These are phyloP conservation scores for Tetragnatha versicolor DNA, from an alignment of 1,140 invertebrate genomes.

Conservation along the genomic window DNA sequence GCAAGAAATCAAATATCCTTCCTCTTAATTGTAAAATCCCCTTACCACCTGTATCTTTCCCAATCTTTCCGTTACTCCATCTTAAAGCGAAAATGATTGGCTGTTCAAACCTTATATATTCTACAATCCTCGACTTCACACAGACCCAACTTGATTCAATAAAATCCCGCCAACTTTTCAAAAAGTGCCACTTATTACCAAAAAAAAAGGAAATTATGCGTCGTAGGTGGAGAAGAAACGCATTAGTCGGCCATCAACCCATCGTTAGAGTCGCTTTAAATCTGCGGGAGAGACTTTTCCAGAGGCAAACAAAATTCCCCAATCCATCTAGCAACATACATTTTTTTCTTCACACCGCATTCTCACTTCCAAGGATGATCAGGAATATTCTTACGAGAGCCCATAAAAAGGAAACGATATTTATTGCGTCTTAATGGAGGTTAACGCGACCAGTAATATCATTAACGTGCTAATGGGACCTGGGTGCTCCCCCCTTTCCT, in stretches of 20 bases:
- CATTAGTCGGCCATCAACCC: conserved; percentile 28
- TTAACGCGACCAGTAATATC: conserved; percentile 52
- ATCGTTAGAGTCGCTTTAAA: conserved; percentile 12
- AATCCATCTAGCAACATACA: conserved; percentile 7
- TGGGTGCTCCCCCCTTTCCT: conserved; percentile 8
- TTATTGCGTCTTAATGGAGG: conserved; percentile 49
- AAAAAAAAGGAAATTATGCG: no score
- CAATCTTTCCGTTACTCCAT: no score
- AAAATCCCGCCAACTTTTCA: no score
- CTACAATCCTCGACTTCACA: no score
- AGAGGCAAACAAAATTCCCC: conserved; percentile 32
- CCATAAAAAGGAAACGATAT: conserved; percentile 46
- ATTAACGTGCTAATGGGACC: conserved; percentile 45
- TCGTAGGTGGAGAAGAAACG: no score
- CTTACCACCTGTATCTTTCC: no score
- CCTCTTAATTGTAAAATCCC: no score
- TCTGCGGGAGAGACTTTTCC: not conserved
- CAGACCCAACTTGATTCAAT: no score
- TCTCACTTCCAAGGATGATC: not conserved
- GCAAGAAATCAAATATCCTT: no score
- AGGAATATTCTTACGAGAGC: conserved; percentile 49
- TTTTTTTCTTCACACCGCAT: not conserved
- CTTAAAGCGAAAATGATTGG: no score
- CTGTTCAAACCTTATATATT: no score
- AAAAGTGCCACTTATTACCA: no score